Conservation (phyloP, 2,113 vertebrate species). For the Nothobranchius kuhntae region DNA sequence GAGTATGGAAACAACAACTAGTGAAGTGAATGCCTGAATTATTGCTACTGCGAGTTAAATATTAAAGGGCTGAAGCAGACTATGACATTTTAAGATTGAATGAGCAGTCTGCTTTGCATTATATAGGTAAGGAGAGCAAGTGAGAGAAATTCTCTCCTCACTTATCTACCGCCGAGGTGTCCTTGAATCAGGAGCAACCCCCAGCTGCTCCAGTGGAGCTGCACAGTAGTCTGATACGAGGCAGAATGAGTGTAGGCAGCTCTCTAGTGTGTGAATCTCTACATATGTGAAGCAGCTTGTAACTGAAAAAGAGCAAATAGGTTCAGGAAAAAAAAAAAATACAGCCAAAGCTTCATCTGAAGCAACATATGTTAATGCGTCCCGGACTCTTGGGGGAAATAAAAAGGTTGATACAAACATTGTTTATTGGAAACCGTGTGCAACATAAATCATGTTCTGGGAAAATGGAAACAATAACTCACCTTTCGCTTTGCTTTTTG, state of each 20-base stretch:
- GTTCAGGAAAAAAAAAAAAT: constrained; percentile 33
- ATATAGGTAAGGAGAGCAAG: constrained; percentile 33
- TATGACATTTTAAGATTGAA: constrained; percentile 23
- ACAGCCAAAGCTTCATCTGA: constrained; percentile 34
- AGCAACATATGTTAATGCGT: constrained; percentile 71
- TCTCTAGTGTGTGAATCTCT: constrained; percentile 50
- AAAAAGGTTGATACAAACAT: constrained; percentile 67
- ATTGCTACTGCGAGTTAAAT: background rate
- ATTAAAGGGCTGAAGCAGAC: constrained; percentile 4
- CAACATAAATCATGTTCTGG: constrained; percentile 78
- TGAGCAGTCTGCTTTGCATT: constrained; percentile 21
- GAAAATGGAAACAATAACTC: constrained; percentile 80
- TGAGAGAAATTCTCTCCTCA: constrained; percentile 32
- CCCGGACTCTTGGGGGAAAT: constrained; percentile 63
- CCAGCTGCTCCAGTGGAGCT: constrained; percentile 57
- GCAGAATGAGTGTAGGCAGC: constrained; percentile 34
- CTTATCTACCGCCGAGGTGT: constrained; percentile 42
- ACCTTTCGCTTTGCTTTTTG: constrained; percentile 84
- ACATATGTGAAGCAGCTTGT: constrained; percentile 49
- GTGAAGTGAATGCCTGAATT: background rate
- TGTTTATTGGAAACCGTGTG: constrained; percentile 75
- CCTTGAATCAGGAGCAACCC: constrained; percentile 63
- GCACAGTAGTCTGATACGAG: constrained; percentile 44
- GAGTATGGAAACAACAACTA: background rate
- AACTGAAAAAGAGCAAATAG: constrained; percentile 17